Base-by-base conservation (phyloP, 1,140 invertebrate genomes). In the Armadillidium nasatum region DNA sequence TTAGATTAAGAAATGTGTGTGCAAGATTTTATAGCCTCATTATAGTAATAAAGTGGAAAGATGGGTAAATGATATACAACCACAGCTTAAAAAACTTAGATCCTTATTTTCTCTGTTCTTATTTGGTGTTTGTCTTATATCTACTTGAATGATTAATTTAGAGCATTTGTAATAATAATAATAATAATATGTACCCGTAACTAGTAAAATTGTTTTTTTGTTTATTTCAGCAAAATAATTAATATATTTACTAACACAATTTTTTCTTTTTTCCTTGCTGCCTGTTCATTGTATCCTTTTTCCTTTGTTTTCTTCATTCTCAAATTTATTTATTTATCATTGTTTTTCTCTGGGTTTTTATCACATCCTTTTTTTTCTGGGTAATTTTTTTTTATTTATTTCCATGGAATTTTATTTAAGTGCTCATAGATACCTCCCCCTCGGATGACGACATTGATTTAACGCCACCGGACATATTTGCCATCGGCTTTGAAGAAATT, bases 401-500 rank as follows among this genome's bases (percentile, higher is more conserved):
- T 7, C 50, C 19, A 15, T 60, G 50, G 50, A 60, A 60, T 60
- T 60, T 60, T 60, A 19, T 60, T 71, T 73, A 75, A 84, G 86
- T 87, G 76, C 83, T 90, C 67, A 87, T 90, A 1, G 86, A 87
- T 33, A 79, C 75, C 74, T 83, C 82, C 73, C 77, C 82, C 44
- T 70, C 85, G n/a, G 83, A 83, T 79, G 88, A 54, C 85, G 71
- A 78, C 11, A 22, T 15, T 13, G 67, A 76, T 33, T 87, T 83
- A 44, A 84, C 74, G 71, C 85, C 86, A 33, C 84, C 92, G 45
- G 96, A 99, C 86, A 93, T 99, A 74, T 98, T 92, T 88, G 96
- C 95, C 4, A 94, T 99, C 83, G 98, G 97, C 21, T 98, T 99
- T 87, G 94, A 99, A 86, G 98, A 99, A 89, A 99, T 99, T 81